phyloP scores from a whole-genome alignment of 2,888 invertebrate species.

The Zonitis immaculata region DNA sequence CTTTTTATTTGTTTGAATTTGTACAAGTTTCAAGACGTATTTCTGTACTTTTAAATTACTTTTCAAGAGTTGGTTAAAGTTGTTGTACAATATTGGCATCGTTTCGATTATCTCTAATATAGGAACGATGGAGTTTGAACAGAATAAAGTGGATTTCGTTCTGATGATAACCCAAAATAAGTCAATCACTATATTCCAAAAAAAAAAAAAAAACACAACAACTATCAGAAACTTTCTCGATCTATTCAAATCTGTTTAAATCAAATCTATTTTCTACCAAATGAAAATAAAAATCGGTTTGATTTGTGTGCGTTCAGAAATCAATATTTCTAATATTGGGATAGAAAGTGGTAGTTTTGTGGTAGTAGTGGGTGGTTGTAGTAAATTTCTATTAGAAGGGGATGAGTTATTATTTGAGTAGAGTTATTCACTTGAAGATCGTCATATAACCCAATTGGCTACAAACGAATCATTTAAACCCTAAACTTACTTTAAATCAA shows the following conservation, averaged over 20 bases:
- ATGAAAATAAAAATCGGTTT: no score
- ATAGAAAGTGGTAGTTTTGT: constrained; percentile 3
- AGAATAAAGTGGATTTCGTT: neutral
- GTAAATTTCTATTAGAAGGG: constrained; percentile 11
- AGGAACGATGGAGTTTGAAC: neutral
- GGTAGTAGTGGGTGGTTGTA: neutral
- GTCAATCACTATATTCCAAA: neutral
- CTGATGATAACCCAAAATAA: neutral
- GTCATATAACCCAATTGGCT: constrained; percentile 17
- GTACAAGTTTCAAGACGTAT: neutral
- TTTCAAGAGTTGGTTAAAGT: neutral
- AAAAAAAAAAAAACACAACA: no score
- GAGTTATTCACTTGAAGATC: constrained; percentile 19
- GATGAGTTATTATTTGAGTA: constrained; percentile 13
- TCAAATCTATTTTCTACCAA: no score
- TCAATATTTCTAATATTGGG: constrained; percentile 9
- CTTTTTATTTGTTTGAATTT: constrained; percentile 4
- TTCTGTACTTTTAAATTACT: constrained; percentile 1
- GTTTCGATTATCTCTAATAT: neutral
- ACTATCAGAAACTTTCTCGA: no score
- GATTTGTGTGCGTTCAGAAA: no score
- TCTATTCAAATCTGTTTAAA: no score
- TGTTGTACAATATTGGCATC: neutral
- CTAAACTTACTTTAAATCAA: neutral
- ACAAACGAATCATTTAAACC: constrained; percentile 13